Evolutionary conservation across 2,797 vertebrate species (phyloP).

Genomic region (Tarsius wallacei): DNA sequence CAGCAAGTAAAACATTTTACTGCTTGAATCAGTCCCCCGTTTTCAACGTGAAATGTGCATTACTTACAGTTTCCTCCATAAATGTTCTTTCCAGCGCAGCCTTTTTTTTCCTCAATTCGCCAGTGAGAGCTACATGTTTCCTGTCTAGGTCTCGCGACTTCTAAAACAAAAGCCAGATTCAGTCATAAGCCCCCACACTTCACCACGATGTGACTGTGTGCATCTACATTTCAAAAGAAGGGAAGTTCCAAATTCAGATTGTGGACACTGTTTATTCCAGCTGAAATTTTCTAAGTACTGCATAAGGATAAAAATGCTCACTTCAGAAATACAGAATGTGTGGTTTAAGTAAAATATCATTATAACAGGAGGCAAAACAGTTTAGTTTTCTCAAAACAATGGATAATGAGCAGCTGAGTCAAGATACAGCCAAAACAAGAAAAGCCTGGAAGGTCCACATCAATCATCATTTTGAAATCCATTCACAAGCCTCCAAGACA

Average conservation of each 20-base stretch:
- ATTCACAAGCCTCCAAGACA: not conserved
- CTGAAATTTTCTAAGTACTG: not conserved
- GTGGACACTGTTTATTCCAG: not conserved
- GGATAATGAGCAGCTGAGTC: not conserved
- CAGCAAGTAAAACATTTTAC: conserved; percentile 77
- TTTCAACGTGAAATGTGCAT: not conserved
- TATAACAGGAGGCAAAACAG: not conserved
- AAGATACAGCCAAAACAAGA: not conserved
- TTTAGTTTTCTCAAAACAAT: not conserved
- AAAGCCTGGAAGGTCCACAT: no score
- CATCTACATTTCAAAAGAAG: conserved; percentile 19
- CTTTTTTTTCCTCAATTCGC: conserved; percentile 94
- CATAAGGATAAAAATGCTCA: not conserved
- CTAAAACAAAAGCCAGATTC: conserved; percentile 87
- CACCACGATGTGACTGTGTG: conserved; percentile 42
- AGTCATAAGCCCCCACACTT: not conserved
- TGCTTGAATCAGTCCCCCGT: conserved; percentile 70
- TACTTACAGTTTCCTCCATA: conserved; percentile 95
- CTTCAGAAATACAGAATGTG: not conserved
- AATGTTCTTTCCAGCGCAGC: conserved; percentile 95
- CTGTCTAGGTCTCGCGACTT: conserved; percentile 94
- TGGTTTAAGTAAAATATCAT: not conserved
- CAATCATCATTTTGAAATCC: not conserved
- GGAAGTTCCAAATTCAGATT: not conserved
- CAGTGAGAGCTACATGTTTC: conserved; percentile 85